Conservation (phyloP, 2,797 vertebrate genomes). For the Picus viridis region DNA sequence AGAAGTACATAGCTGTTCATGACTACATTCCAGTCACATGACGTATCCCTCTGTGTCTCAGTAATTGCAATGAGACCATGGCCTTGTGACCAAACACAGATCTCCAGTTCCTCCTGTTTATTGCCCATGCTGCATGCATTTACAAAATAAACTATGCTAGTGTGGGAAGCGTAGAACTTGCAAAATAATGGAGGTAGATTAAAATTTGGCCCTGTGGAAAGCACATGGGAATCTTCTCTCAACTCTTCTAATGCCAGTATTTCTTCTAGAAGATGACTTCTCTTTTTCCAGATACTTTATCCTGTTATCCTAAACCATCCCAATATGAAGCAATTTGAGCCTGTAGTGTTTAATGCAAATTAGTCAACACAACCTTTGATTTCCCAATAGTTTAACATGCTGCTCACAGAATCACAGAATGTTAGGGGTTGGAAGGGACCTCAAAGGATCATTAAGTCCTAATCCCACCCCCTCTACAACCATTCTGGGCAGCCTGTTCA, state of each 20-base stretch:
- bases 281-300: background rate
- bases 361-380: background rate
- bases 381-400: background rate
- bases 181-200: background rate
- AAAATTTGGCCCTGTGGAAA: background rate
- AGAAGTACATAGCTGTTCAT: too few relatives aligned
- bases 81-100: too few relatives aligned
- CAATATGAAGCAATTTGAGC: background rate
- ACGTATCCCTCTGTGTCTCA: too few relatives aligned
- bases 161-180: background rate
- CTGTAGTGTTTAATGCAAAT: background rate
- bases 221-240: background rate
- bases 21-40: too few relatives aligned
- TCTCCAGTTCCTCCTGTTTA: too few relatives aligned
- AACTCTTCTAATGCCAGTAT: background rate
- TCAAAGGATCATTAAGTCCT: too few relatives aligned
- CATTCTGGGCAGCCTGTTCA: too few relatives aligned
- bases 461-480: too few relatives aligned
- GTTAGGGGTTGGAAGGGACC: too few relatives aligned
- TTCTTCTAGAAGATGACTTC: background rate
- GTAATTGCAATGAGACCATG: too few relatives aligned
- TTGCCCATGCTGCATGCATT: background rate
- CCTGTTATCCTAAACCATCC: background rate
- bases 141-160: background rate
- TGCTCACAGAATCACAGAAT: too few relatives aligned